A percentile compares a stretch with the other conserved stretches of the same genome.
Conservation (phyloP, 2,888 invertebrate genomes). For the Blera fallax region DNA sequence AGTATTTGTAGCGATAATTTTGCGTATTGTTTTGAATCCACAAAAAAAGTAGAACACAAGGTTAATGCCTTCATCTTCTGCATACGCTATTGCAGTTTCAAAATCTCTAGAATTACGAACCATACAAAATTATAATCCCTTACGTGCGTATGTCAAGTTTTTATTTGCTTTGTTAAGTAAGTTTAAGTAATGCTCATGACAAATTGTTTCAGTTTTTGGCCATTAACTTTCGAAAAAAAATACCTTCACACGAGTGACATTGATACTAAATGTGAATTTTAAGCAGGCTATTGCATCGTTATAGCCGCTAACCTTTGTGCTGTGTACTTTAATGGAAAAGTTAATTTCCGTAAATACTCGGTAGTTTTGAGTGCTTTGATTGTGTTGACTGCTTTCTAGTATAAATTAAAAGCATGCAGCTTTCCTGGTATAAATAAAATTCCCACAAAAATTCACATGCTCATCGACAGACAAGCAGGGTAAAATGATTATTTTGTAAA, state of each 20-base stretch:
- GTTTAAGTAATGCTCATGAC: background rate
- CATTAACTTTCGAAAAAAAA: conserved; percentile 14
- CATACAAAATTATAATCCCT: too few relatives aligned
- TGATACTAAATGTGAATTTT: background rate
- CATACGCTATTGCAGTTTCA: too few relatives aligned
- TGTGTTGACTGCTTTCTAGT: background rate
- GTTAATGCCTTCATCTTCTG: too few relatives aligned
- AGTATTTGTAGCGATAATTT: too few relatives aligned
- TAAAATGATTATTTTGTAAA: too few relatives aligned
- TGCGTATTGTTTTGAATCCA: too few relatives aligned
- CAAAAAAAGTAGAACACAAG: too few relatives aligned
- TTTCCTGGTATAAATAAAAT: background rate
- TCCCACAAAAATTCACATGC: background rate
- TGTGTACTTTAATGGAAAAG: conserved; percentile 4
- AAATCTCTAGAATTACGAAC: too few relatives aligned
- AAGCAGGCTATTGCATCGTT: conserved; percentile 37
- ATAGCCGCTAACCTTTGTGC: background rate
- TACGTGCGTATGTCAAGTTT: background rate
- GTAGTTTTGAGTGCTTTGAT: background rate
- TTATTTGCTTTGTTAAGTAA: background rate
- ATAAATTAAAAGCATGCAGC: too few relatives aligned
- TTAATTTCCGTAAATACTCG: conserved; percentile 4
- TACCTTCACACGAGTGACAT: conserved; percentile 11
- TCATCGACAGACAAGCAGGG: background rate
- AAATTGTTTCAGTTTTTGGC: conserved; percentile 32